Base-by-base conservation (phyloP, 2,113 vertebrate genomes). In the Otus sunia region DNA sequence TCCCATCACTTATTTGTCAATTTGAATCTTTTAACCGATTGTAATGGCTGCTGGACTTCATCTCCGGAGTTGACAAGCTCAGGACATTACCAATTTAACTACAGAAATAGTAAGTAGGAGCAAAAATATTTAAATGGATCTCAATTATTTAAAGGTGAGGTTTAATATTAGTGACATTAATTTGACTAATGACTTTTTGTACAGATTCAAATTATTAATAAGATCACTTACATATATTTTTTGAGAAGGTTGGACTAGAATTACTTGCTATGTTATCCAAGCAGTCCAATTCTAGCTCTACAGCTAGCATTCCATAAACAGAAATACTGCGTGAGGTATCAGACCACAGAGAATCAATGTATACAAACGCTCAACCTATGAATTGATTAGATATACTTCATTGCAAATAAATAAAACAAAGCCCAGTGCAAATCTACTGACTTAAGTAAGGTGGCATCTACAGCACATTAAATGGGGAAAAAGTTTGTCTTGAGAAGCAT, bases 401-500 rank as follows among this genome's bases (percentile, higher is more conserved):
- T 0, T 12, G 47, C 0, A 4, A 88, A 20, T 16, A 60, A 72
- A 41, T 20, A 55, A 63, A 55, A 25, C 3, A 4, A 45, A 34
- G 50, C 5, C 26, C 17, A 34, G 9, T 20, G 41, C 43, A 47
- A 52, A 36, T 7, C 29, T 63, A 22, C 41, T 23, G 37, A 17
- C 12, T 56, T 53, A 9, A n/a, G 39, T 1, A 45, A 50, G 15
- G 34, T 5, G 30, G 15, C 50, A 53, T 6, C 39, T 72, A 27
- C 45, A 58, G 19, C 15, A 13, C 39, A 9, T 15, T 26, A 14
- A 30, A 36, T 16, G 25, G 4, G n/a, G 3, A 15, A 32, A 9
- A 2, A 43, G 26, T 56, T 14, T 10, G 15, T 3, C 21, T 9
- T 23, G 18, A 45, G 34, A 36, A 1, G 1, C 4, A 18, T 3